Percentiles rank a stretch among this genome's conserved stretches.
These are phyloP conservation scores for Rhyacichthys aspro DNA, from an alignment of 2,797 vertebrate genomes.

Conservation along the genomic window DNA sequence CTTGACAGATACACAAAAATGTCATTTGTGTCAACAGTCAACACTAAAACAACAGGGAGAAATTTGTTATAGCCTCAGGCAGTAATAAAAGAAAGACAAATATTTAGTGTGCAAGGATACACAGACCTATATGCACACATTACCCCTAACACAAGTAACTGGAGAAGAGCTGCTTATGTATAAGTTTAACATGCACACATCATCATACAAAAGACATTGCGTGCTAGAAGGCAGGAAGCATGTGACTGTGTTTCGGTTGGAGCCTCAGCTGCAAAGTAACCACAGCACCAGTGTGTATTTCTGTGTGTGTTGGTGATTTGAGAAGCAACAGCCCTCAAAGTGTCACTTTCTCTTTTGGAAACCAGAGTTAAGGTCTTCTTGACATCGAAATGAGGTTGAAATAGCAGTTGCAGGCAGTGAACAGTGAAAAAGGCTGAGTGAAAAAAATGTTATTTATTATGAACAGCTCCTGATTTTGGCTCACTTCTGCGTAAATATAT, in stretches of 20 bases:
- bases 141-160: constrained; percentile 13
- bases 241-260: constrained; percentile 30
- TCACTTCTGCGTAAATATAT: constrained; percentile 1
- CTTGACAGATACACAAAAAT: not conserved
- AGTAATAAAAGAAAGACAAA: not conserved
- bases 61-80: not conserved
- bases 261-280: constrained; percentile 36
- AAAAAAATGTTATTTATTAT: constrained; percentile 16
- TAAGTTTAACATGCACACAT: constrained; percentile 6
- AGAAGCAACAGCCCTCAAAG: constrained; percentile 18
- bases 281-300: not conserved
- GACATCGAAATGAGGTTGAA: not conserved
- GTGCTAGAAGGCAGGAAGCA: constrained; percentile 18
- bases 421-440: not conserved
- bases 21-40: not conserved
- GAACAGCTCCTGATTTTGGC: constrained; percentile 12
- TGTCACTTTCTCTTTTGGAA: constrained; percentile 40
- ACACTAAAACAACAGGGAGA: not conserved
- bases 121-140: constrained; percentile 13
- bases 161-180: not conserved
- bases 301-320: constrained; percentile 17
- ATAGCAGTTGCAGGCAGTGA: not conserved
- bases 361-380: constrained; percentile 12
- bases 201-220: constrained; percentile 8
- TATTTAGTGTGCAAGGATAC: constrained; percentile 13